Conservation (phyloP, 2,797 vertebrate genomes). For the Schizopygopsis pylzovi region DNA sequence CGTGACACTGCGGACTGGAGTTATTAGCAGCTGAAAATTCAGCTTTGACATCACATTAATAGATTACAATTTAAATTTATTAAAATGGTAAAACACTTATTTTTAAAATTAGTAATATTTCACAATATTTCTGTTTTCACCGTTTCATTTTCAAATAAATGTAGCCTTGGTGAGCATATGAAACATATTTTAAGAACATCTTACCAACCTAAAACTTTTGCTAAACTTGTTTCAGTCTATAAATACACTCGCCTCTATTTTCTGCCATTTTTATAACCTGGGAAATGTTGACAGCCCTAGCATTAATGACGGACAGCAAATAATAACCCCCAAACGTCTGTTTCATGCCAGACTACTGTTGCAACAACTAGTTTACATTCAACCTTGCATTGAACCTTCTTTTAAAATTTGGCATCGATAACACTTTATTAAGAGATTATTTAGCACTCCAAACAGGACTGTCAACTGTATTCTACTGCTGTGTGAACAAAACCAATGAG, state of each 20-base stretch:
- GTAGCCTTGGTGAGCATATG: neutral
- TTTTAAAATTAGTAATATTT: neutral
- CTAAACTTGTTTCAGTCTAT: neutral
- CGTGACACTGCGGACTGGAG: neutral
- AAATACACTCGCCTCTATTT: neutral
- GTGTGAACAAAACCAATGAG: no score
- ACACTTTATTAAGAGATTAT: neutral
- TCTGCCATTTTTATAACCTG: neutral
- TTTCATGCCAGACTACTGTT: neutral
- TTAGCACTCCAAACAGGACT: neutral
- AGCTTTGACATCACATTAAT: neutral
- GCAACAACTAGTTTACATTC: neutral
- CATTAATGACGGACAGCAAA: neutral
- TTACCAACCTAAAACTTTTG: neutral
- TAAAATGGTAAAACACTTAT: neutral
- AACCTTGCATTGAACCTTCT: neutral
- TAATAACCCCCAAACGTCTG: neutral
- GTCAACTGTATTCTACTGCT: neutral
- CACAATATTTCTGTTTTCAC: neutral
- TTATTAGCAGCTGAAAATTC: neutral
- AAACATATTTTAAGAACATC: neutral
- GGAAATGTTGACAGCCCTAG: neutral
- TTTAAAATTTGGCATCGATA: neutral
- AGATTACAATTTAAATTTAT: neutral
- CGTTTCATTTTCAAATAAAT: neutral